Conservation (phyloP, 2,888 invertebrate species). For the Drosophila diplacantha region DNA sequence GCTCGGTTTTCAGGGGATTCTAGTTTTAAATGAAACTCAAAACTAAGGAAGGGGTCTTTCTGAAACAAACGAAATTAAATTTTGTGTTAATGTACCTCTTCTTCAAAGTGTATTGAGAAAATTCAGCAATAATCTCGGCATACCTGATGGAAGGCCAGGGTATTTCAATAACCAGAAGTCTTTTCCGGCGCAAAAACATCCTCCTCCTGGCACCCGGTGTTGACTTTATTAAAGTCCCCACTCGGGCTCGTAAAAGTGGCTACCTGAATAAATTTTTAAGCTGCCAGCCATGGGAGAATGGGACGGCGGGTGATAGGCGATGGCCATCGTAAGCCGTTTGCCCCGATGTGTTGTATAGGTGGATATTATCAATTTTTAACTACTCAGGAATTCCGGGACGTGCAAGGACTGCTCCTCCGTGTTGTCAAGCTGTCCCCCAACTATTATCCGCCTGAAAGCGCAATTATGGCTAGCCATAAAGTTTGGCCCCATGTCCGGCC, state of each 20-base stretch:
- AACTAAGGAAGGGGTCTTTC: background rate
- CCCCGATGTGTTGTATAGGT: background rate
- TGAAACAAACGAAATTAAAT: background rate
- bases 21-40: background rate
- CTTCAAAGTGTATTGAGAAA: background rate
- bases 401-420: slow-evolving; percentile 7
- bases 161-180: background rate
- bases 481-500: slow-evolving; percentile 28
- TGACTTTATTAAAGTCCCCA: slow-evolving; percentile 16
- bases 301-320: background rate
- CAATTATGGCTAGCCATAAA: slow-evolving; percentile 50
- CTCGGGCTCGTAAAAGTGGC: slow-evolving; percentile 8
- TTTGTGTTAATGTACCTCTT: background rate
- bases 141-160: background rate
- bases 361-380: slow-evolving; percentile 49
- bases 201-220: background rate
- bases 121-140: background rate
- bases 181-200: background rate
- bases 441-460: slow-evolving; percentile 47
- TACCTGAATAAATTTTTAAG: slow-evolving; percentile 21
- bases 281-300: background rate
- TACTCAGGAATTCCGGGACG: slow-evolving; percentile 36
- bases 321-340: slow-evolving; percentile 1
- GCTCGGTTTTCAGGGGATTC: background rate
- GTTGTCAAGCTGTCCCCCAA: slow-evolving; percentile 15